A percentile compares a stretch with the other conserved stretches of the same genome.
These are phyloP conservation scores for Conus betulinus DNA, from an alignment of 1,140 invertebrate species.

Conservation along the genomic window DNA sequence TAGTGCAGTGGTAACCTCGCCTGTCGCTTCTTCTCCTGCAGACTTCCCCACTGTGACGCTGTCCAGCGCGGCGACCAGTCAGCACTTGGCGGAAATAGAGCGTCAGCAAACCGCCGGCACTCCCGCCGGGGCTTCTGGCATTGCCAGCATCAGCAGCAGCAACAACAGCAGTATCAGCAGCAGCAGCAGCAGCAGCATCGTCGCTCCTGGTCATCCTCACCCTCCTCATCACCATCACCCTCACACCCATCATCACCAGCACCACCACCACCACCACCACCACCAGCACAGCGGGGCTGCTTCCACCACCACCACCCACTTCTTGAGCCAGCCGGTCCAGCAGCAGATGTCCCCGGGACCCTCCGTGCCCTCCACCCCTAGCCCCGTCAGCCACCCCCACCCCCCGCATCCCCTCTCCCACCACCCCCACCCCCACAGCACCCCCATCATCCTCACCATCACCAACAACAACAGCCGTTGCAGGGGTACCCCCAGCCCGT, in stretches of 20 bases:
- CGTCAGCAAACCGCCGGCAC: neutral
- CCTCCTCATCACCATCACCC: neutral
- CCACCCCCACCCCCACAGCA: conserved; percentile 37
- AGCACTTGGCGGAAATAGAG: conserved; percentile 37
- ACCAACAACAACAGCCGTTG: conserved; percentile 31
- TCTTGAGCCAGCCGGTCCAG: neutral
- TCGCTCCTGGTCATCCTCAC: neutral
- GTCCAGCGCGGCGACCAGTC: conserved; percentile 34
- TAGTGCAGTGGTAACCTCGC: conserved; percentile 29
- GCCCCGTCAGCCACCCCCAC: conserved; percentile 27
- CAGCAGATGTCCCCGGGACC: neutral
- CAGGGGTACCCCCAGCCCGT: conserved; percentile 27
- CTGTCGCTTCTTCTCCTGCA: conserved; percentile 34
- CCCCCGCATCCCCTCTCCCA: conserved; percentile 18
- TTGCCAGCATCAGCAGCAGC: neutral
- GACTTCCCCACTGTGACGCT: neutral
- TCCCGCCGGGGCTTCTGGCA: neutral
- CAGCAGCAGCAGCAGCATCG: no score
- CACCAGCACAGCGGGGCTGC: neutral
- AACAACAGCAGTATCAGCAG: conserved; percentile 10
- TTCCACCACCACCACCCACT: neutral
- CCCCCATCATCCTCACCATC: conserved; percentile 32
- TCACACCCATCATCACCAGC: neutral
- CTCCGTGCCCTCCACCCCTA: neutral
- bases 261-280: conserved; percentile 1